A percentile compares a stretch with the other conserved stretches of the same genome.
These are phyloP conservation scores for Motacilla alba DNA, from an alignment of 2,113 vertebrate genomes.

Conservation along the genomic window DNA sequence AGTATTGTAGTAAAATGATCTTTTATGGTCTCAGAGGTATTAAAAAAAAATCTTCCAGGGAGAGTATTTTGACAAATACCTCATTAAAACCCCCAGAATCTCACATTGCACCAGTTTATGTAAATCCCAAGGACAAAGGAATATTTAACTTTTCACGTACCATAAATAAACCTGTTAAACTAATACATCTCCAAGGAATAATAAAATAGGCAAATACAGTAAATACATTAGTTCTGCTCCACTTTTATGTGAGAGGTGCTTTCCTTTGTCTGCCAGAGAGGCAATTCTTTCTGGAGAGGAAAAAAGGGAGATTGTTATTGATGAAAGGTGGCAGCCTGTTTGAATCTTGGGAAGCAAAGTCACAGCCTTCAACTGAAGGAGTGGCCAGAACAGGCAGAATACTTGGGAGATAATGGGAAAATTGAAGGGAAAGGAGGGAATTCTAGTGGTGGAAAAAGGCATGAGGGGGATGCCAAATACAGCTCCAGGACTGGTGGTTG, in stretches of 20 bases:
- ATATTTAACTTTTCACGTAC: constrained; percentile 65
- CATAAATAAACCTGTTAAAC: constrained; percentile 70
- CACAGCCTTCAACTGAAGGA: background rate
- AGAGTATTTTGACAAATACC: constrained; percentile 50
- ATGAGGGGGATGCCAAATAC: background rate
- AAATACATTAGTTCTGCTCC: constrained; percentile 71
- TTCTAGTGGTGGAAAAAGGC: background rate
- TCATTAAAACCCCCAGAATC: constrained; percentile 47
- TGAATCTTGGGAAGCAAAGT: constrained; percentile 1
- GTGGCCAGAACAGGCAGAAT: background rate
- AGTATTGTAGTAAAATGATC: constrained; percentile 47
- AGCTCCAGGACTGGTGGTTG: background rate
- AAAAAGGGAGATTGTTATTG: background rate
- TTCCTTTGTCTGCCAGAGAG: constrained; percentile 30
- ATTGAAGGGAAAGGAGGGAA: background rate
- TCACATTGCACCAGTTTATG: constrained; percentile 46
- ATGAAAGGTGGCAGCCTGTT: constrained; percentile 33
- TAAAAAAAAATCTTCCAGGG: constrained; percentile 9
- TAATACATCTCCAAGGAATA: constrained; percentile 63
- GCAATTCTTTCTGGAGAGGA: background rate
- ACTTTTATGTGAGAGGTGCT: constrained; percentile 59
- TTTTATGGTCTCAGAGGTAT: constrained; percentile 37
- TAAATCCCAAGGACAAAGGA: constrained; percentile 66
- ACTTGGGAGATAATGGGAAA: background rate
- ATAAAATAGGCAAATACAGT: constrained; percentile 61